Conservation (phyloP, 2,888 invertebrate species). For the Saturnia pavonia region DNA sequence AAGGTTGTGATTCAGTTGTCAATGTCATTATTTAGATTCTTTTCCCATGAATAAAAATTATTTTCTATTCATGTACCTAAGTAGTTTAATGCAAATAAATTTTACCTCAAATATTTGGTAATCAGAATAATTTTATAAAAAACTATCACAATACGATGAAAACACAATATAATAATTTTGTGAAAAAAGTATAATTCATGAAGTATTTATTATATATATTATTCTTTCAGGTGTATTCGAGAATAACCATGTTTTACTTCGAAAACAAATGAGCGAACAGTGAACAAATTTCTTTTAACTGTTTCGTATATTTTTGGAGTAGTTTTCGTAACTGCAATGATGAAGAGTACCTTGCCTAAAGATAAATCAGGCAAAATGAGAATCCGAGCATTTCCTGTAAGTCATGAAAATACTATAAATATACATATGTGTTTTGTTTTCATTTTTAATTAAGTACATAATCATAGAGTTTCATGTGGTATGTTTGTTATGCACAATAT, state of each 20-base stretch:
- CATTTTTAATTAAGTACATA: neutral
- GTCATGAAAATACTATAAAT: slow-evolving; percentile 55
- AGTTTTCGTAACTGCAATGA: slow-evolving; percentile 73
- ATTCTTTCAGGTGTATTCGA: slow-evolving; percentile 68
- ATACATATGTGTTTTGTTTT: neutral
- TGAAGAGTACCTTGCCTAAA: slow-evolving; percentile 90
- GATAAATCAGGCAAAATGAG: slow-evolving; percentile 97
- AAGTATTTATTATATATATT: too few species aligned
- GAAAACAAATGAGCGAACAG: slow-evolving; percentile 72
- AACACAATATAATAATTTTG: neutral
- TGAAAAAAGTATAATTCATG: too few species aligned
- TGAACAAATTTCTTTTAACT: slow-evolving; percentile 47
- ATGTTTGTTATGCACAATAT: neutral
- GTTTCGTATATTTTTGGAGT: slow-evolving; percentile 60
- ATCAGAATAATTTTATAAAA: neutral
- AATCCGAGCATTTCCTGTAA: slow-evolving; percentile 98
- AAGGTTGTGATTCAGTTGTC: slow-evolving; percentile 39
- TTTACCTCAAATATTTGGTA: neutral
- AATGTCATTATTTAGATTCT: slow-evolving; percentile 42
- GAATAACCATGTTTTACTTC: slow-evolving; percentile 71
- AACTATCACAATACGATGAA: neutral
- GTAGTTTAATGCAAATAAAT: neutral
- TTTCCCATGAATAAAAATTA: slow-evolving; percentile 33
- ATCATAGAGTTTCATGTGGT: too few species aligned
- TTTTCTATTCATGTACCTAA: slow-evolving; percentile 5